These are phyloP conservation scores for Conchocele bisecta DNA, from an alignment of 2,888 invertebrate genomes.

Conservation along the genomic window DNA sequence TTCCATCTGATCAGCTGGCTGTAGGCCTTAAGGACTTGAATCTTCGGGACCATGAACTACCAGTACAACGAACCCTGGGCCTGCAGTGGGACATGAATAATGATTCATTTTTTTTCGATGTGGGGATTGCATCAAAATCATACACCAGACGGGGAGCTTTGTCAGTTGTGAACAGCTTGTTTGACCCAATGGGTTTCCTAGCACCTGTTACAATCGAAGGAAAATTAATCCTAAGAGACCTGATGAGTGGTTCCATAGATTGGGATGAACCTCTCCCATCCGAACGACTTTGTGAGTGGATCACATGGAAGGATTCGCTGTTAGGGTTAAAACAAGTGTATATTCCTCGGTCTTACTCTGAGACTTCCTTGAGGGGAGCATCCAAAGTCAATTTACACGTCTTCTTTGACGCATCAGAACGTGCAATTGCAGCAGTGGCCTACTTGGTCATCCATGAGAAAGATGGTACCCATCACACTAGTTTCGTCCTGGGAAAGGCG, in stretches of 20 bases:
- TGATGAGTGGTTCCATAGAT: slow-evolving; percentile 16
- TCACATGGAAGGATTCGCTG: slow-evolving; percentile 8
- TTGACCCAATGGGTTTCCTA: slow-evolving; percentile 54
- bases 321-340: neutral
- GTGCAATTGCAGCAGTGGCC: slow-evolving; percentile 27
- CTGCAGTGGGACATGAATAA: slow-evolving; percentile 36
- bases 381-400: slow-evolving; percentile 9
- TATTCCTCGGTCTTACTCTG: neutral
- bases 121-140: slow-evolving; percentile 12
- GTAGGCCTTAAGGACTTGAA: slow-evolving; percentile 12
- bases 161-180: slow-evolving; percentile 46
- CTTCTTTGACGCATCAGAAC: slow-evolving; percentile 40
- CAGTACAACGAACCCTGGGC: slow-evolving; percentile 20
- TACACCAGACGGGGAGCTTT: slow-evolving; percentile 48
- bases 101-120: slow-evolving; percentile 44
- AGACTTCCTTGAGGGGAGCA: neutral
- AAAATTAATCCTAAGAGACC: slow-evolving; percentile 38
- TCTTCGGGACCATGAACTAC: neutral
- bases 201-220: slow-evolving; percentile 46
- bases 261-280: slow-evolving; percentile 18
- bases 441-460: slow-evolving; percentile 10
- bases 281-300: neutral
- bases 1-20: slow-evolving; percentile 24
- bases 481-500: slow-evolving; percentile 55
- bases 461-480: slow-evolving; percentile 6